phyloP scores from a whole-genome alignment of 2,797 vertebrate species.

The Anabacerthia variegaticeps region DNA sequence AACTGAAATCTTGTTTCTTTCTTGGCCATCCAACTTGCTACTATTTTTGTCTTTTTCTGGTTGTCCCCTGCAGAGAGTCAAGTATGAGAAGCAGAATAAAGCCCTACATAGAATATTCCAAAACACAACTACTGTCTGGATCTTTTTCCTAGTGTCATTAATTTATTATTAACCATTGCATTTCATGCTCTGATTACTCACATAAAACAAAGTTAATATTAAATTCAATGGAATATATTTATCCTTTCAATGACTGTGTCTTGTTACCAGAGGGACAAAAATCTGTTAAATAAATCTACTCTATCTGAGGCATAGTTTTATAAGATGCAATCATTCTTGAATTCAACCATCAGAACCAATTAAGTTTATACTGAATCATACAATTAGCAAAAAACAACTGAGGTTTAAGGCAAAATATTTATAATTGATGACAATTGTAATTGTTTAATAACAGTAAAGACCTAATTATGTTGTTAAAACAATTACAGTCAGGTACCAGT shows the following conservation, averaged over 20 bases:
- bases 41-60: neutral
- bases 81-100: neutral
- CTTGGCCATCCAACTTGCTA: neutral
- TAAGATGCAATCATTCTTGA: neutral
- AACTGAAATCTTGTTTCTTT: neutral
- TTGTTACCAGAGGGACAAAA: neutral
- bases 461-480: neutral
- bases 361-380: neutral
- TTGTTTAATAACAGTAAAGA: neutral
- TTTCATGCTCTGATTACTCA: slow-evolving; percentile 4
- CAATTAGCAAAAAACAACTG: neutral
- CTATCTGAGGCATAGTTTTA: neutral
- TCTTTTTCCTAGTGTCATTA: neutral
- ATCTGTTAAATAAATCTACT: neutral
- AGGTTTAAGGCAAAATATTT: neutral
- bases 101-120: neutral
- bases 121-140: neutral
- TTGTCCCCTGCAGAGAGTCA: neutral
- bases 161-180: neutral
- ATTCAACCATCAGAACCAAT: neutral
- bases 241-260: neutral
- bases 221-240: neutral
- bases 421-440: slow-evolving; percentile 1
- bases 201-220: neutral
- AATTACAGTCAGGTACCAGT: neutral